These are phyloP conservation scores for Leptinotarsa juncta DNA, from an alignment of 2,888 invertebrate genomes.

Conservation along the genomic window DNA sequence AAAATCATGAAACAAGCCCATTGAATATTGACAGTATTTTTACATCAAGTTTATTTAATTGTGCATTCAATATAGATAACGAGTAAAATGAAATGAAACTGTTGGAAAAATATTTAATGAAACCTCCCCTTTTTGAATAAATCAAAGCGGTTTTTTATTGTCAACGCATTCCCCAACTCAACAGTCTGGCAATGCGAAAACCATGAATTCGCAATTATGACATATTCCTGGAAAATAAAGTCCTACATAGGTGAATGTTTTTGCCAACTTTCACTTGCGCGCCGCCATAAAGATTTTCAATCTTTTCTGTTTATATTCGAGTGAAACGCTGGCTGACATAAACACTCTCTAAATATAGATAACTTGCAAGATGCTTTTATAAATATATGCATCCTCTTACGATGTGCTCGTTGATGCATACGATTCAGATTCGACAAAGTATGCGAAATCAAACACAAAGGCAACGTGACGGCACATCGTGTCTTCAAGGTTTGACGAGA, in stretches of 20 bases:
- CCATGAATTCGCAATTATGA: not conserved
- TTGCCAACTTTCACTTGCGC: slow-evolving; percentile 11
- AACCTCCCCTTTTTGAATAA: too few relatives aligned
- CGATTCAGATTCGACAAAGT: not conserved
- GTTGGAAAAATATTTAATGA: too few relatives aligned
- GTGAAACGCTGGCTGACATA: slow-evolving; percentile 20
- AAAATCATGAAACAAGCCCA: too few relatives aligned
- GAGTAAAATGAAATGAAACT: too few relatives aligned
- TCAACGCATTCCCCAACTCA: not conserved
- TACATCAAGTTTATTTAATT: too few relatives aligned
- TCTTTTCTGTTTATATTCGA: slow-evolving; percentile 11
- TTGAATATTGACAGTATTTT: too few relatives aligned
- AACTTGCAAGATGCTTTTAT: slow-evolving; percentile 12
- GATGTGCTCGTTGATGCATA: not conserved
- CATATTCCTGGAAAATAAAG: not conserved
- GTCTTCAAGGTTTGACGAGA: not conserved
- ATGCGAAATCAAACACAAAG: slow-evolving; percentile 3
- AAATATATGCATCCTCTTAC: slow-evolving; percentile 17
- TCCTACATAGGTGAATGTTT: slow-evolving; percentile 7
- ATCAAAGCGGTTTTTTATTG: not conserved
- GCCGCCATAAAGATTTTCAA: not conserved
- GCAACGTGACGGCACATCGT: not conserved
- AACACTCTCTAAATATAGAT: slow-evolving; percentile 19
- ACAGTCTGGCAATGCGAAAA: not conserved
- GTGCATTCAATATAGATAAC: too few relatives aligned